These are phyloP conservation scores for Chironomus tepperi DNA, from an alignment of 1,140 invertebrate genomes.

Conservation along the genomic window DNA sequence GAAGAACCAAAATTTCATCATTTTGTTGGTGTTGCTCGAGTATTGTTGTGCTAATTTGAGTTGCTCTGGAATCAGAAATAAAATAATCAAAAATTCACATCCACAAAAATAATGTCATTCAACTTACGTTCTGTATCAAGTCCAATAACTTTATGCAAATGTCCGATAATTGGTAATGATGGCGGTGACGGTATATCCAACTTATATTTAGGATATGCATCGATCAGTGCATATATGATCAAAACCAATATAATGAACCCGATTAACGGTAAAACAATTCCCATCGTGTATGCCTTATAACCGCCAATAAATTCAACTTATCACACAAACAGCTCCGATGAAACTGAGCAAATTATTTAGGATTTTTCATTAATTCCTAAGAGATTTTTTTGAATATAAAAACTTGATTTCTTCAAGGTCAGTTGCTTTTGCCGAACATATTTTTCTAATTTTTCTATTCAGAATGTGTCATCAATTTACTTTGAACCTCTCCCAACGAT, in stretches of 20 bases:
- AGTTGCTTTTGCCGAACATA: too few relatives aligned
- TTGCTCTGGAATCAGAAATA: background rate
- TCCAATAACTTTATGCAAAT: background rate
- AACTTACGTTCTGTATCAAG: background rate
- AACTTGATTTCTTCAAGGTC: background rate
- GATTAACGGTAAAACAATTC: background rate
- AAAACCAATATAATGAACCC: background rate
- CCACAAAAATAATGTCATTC: too few relatives aligned
- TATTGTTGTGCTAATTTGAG: background rate
- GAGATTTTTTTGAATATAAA: background rate
- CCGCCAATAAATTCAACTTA: background rate
- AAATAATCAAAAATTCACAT: too few relatives aligned
- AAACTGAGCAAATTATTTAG: background rate
- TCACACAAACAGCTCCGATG: background rate
- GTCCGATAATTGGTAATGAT: constrained; percentile 1
- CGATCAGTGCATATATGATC: background rate
- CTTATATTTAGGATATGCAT: background rate
- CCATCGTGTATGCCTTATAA: background rate
- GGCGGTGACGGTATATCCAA: background rate
- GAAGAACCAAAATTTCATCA: constrained; percentile 22
- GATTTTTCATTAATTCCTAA: background rate
- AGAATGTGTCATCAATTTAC: too few relatives aligned
- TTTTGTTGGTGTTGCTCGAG: background rate
- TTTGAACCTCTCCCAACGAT: too few relatives aligned
- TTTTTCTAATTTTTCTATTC: too few relatives aligned